phyloP scores from a whole-genome alignment of 2,113 vertebrate species.

The Gyps fulvus region DNA sequence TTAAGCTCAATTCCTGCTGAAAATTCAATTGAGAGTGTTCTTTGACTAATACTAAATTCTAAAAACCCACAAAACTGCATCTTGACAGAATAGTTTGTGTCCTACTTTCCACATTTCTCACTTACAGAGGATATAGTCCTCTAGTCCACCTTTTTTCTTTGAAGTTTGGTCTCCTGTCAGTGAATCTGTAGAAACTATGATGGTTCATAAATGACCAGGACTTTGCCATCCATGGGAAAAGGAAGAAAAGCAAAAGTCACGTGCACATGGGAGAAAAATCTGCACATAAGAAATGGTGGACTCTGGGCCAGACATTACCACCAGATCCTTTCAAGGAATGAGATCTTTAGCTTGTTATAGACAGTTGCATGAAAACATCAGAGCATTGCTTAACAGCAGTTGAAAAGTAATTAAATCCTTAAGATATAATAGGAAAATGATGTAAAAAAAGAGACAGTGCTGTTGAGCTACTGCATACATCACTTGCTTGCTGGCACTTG shows the following conservation, averaged over 20 bases:
- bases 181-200: background rate
- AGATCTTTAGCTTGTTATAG: background rate
- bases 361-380: background rate
- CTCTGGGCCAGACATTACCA: background rate
- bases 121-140: background rate
- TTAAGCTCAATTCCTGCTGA: background rate
- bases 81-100: background rate
- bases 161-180: background rate
- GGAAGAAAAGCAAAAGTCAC: background rate
- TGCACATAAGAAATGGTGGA: background rate
- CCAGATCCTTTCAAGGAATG: background rate
- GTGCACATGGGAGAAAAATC: background rate
- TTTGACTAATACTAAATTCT: background rate
- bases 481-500: background rate
- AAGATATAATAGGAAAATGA: background rate
- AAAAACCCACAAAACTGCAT: background rate
- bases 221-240: background rate
- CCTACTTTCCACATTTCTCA: background rate
- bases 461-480: background rate
- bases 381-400: background rate
- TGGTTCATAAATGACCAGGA: background rate
- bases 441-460: background rate
- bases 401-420: background rate
- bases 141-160: background rate
- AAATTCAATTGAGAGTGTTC: background rate